Evolutionary conservation across 2,113 vertebrate species (phyloP).

Genomic region (Pogona vitticeps): DNA sequence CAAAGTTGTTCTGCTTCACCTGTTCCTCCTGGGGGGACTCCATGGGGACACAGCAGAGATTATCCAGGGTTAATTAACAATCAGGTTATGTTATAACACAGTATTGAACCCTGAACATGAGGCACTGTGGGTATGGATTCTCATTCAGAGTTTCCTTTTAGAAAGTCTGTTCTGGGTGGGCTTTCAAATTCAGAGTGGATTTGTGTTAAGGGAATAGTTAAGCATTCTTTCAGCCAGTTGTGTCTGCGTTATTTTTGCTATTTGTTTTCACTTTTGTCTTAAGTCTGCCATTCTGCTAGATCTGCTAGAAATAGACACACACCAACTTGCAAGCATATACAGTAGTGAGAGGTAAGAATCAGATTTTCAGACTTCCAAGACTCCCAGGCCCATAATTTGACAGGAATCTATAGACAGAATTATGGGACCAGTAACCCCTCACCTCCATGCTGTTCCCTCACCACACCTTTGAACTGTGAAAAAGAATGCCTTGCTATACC

Average conservation of each 20-base stretch:
- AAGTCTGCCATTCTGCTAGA: neutral
- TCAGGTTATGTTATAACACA: neutral
- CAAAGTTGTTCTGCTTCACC: neutral
- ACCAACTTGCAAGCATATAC: neutral
- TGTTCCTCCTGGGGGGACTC: neutral
- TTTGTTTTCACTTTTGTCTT: neutral
- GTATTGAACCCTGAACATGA: neutral
- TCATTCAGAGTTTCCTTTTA: neutral
- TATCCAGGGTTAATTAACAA: slow-evolving; percentile 19
- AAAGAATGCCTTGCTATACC: too few relatives aligned
- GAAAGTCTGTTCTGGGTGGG: neutral
- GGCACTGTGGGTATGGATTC: neutral
- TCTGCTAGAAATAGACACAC: neutral
- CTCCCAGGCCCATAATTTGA: too few relatives aligned
- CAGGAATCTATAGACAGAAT: too few relatives aligned
- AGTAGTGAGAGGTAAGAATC: neutral
- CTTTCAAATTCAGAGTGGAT: neutral
- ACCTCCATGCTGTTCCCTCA: too few relatives aligned
- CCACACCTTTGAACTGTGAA: too few relatives aligned
- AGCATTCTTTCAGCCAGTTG: neutral
- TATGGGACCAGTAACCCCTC: too few relatives aligned
- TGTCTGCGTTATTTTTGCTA: neutral
- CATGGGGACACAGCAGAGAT: neutral
- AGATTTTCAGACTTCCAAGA: neutral
- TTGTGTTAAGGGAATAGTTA: neutral